Base-by-base conservation (phyloP, 2,888 invertebrate species). In the Eueremaeus valkanovi region DNA sequence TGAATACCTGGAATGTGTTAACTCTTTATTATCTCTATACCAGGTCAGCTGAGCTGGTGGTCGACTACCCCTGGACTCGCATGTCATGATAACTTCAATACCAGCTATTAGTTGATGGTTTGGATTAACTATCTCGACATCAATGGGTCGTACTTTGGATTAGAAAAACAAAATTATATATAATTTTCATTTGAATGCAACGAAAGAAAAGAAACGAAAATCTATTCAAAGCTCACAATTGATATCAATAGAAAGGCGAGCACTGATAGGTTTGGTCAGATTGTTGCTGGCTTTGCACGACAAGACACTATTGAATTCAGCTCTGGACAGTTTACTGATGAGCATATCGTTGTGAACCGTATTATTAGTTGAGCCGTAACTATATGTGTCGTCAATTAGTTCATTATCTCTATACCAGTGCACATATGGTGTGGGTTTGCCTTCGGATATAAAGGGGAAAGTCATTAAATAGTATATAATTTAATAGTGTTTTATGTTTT, bases 331-430 rank as follows among this genome's bases (percentile, higher is more conserved):
- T 42, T 70, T 75, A 61, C 70, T 70, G 13, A 75, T 72, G 42
- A 40, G 45, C 24, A 75, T 24, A 6, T 75, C 75, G 55, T 75
- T 75, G 45, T 33, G 40, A 9, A 75, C 70, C 27, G 31, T 63
- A 63, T 63, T 63, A 36, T 33, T 63, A 29, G 33, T 6, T 9
- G 33, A 33, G 63, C 63, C 63, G 1, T 3, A 2, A 11, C 29
- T 29, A 51, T 75, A 75, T 16, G 42, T 70, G n/a, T 70, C 75
- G 58, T 75, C 75, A 51, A 75, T 75, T 51, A 75, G 49, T 9
- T 68, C 75, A 61, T 68, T 70, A 45, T 75, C 55, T 33, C 70
- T 68, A 61, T 75, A 75, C 75, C 75, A 75, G 27, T 55, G 40
- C 24, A 75, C 36, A 36, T 42, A 51, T 27, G 75, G 75, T 11